Evolutionary conservation across 2,888 invertebrate species (phyloP).

Genomic region (Tiliacea citrago): DNA sequence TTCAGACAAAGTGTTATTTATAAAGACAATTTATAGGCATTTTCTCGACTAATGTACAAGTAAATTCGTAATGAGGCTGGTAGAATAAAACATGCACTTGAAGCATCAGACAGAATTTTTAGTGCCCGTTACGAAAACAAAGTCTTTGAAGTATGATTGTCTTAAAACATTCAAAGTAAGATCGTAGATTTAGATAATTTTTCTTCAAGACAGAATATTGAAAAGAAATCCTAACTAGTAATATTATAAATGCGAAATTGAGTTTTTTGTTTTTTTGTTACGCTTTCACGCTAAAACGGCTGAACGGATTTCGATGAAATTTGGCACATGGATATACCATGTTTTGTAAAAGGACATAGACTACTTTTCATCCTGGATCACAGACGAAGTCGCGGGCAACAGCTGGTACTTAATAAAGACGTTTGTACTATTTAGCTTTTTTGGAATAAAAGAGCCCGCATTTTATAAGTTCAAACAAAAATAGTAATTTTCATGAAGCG

Average conservation of each 20-base stretch:
- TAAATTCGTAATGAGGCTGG: constrained; percentile 29
- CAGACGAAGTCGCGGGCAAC: too few relatives aligned
- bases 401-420: too few relatives aligned
- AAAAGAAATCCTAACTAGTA: constrained; percentile 5
- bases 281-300: too few relatives aligned
- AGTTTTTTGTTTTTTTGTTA: too few relatives aligned
- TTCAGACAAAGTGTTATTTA: constrained; percentile 56
- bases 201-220: constrained; percentile 18
- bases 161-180: constrained; percentile 1
- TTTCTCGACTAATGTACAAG: constrained; percentile 29
- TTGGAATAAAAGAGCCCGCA: neutral
- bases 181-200: neutral
- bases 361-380: too few relatives aligned
- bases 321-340: too few relatives aligned
- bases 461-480: neutral
- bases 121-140: constrained; percentile 20
- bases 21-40: constrained; percentile 49
- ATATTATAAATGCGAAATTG: too few relatives aligned
- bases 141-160: constrained; percentile 13
- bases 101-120: constrained; percentile 27
- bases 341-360: too few relatives aligned
- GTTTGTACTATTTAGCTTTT: neutral
- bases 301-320: too few relatives aligned
- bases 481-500: neutral
- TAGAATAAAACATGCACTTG: constrained; percentile 30